These are phyloP conservation scores for Hylaea fasciaria DNA, from an alignment of 2,888 invertebrate genomes.

Conservation along the genomic window DNA sequence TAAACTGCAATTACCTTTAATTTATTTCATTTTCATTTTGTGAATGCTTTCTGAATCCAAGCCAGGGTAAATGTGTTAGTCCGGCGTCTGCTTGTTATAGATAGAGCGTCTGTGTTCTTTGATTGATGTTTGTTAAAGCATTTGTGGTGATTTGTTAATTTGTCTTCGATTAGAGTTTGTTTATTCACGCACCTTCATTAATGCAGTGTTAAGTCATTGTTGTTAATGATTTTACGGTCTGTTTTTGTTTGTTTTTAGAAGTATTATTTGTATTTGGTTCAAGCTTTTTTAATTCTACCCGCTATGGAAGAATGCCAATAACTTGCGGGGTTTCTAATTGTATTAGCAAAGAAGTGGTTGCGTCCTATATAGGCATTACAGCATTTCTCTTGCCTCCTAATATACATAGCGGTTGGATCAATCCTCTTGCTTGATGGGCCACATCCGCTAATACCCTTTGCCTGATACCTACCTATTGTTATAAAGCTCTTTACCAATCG, in stretches of 20 bases:
- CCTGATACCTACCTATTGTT: not conserved
- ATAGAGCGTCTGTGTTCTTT: no score
- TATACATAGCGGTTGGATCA: no score
- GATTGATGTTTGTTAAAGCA: slow-evolving; percentile 16
- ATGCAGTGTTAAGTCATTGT: not conserved
- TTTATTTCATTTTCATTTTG: not conserved
- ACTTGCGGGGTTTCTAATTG: no score
- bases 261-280: not conserved
- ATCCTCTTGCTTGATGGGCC: no score
- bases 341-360: no score
- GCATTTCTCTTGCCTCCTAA: no score
- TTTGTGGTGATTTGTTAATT: slow-evolving; percentile 5
- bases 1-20: no score
- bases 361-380: no score
- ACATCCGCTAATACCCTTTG: no score
- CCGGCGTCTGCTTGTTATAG: not conserved
- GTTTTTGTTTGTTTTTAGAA: not conserved
- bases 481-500: slow-evolving; percentile 21
- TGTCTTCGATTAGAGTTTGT: not conserved
- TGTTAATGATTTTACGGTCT: slow-evolving; percentile 1
- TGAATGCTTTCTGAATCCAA: not conserved
- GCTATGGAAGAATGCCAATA: no score
- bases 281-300: not conserved
- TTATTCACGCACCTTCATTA: not conserved
- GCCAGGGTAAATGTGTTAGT: not conserved